Evolutionary conservation across 2,888 invertebrate genomes (phyloP).

Genomic region (Ramazzottius varieornatus): DNA sequence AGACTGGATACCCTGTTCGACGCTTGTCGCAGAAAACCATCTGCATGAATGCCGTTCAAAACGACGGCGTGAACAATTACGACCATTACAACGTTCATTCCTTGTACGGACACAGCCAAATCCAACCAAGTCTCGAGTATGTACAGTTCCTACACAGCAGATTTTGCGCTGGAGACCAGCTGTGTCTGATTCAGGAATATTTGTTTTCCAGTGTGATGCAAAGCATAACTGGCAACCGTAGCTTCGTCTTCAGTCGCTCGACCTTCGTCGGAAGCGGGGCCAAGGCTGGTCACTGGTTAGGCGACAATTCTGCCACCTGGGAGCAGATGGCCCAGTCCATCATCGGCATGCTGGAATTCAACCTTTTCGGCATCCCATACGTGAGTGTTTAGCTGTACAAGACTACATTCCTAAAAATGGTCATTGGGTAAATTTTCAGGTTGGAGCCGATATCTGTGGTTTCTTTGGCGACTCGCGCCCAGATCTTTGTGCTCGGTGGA

Average conservation of each 20-base stretch:
- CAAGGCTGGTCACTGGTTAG: constrained; percentile 18
- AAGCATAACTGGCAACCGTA: constrained; percentile 12
- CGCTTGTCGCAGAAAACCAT: neutral
- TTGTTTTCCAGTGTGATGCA: constrained; percentile 9
- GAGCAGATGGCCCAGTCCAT: constrained; percentile 14
- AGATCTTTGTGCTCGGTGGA: constrained; percentile 28
- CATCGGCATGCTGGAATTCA: constrained; percentile 22
- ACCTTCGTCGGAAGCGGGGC: constrained; percentile 16
- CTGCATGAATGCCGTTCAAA: neutral
- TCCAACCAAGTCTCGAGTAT: neutral
- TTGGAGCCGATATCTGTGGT: constrained; percentile 24
- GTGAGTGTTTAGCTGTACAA: constrained; percentile 3
- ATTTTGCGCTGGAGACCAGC: neutral
- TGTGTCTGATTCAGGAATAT: neutral
- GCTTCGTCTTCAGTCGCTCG: constrained; percentile 18
- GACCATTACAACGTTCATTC: neutral
- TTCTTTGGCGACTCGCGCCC: constrained; percentile 20
- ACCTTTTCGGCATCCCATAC: constrained; percentile 19
- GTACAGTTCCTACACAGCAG: neutral
- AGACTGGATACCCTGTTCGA: neutral
- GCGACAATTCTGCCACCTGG: constrained; percentile 18
- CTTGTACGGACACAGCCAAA: neutral
- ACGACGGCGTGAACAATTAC: neutral
- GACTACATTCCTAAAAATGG: neutral
- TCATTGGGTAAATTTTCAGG: constrained; percentile 9